These are phyloP conservation scores for Heterodera schachtii DNA, from an alignment of 1,140 invertebrate species.

Conservation along the genomic window DNA sequence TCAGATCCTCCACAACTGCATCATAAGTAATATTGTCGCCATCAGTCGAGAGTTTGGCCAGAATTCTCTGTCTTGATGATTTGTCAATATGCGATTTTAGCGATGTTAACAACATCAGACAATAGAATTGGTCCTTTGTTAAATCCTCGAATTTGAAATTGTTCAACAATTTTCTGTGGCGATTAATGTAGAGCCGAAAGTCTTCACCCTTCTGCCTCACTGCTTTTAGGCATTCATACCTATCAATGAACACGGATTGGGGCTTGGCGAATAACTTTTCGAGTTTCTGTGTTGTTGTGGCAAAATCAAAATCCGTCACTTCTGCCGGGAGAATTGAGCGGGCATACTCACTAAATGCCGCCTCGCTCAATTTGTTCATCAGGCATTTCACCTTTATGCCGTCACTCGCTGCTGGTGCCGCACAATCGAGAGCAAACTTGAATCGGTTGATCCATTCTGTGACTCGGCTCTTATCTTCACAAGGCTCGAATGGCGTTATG, in stretches of 20 bases:
- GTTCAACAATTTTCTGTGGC: neutral
- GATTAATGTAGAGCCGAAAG: neutral
- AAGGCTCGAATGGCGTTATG: neutral
- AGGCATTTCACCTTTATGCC: constrained; percentile 1
- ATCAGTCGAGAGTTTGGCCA: neutral
- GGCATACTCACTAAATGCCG: neutral
- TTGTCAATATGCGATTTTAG: neutral
- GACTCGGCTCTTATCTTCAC: neutral
- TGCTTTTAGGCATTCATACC: constrained; percentile 5
- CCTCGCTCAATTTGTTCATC: constrained; percentile 2
- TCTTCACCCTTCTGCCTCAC: neutral
- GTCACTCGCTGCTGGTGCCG: neutral
- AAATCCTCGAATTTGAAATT: neutral
- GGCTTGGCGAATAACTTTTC: neutral
- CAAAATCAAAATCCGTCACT: neutral
- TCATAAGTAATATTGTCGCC: neutral
- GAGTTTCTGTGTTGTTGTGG: neutral
- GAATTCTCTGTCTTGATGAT: neutral
- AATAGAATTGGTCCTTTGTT: neutral
- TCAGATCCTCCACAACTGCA: neutral
- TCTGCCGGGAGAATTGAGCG: neutral
- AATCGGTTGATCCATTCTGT: neutral
- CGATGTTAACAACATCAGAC: neutral
- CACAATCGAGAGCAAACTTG: constrained; percentile 5
- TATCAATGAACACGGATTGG: neutral